These are phyloP conservation scores for Cosmopolites sordidus DNA, from an alignment of 2,888 invertebrate species.

Conservation along the genomic window DNA sequence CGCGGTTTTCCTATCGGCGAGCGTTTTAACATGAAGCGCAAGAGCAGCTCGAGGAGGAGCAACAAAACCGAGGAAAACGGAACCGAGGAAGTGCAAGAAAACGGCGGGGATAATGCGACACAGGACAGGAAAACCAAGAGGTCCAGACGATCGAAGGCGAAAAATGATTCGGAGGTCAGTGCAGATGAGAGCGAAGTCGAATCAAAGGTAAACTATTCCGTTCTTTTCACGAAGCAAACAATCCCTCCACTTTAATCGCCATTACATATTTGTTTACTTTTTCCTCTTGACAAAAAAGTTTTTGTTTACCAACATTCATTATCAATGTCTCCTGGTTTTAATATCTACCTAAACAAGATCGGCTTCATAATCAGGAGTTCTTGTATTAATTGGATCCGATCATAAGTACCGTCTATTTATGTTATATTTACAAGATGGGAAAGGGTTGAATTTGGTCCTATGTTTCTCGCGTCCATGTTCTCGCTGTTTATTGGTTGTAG, in stretches of 20 bases:
- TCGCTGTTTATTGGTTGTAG: background rate
- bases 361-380: too few species aligned
- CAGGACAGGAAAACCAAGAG: slow-evolving; percentile 7
- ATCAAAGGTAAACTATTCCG: background rate
- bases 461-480: background rate
- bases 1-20: background rate
- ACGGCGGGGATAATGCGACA: slow-evolving; percentile 7
- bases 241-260: too few species aligned
- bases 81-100: slow-evolving; percentile 1
- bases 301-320: too few species aligned
- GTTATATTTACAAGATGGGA: too few species aligned
- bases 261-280: too few species aligned
- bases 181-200: slow-evolving; percentile 4
- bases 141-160: slow-evolving; percentile 7
- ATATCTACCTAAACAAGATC: too few species aligned
- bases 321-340: too few species aligned
- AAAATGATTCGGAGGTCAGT: background rate
- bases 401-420: too few species aligned
- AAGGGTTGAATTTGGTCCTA: background rate
- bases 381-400: too few species aligned
- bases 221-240: too few species aligned
- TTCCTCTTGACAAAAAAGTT: too few species aligned
- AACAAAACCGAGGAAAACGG: slow-evolving; percentile 12
- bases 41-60: slow-evolving; percentile 15
- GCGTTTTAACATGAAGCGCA: slow-evolving; percentile 16